A percentile compares a stretch with the other conserved stretches of the same genome.
Evolutionary conservation across 2,797 vertebrate genomes (phyloP).

Genomic region (Danio choprae): DNA sequence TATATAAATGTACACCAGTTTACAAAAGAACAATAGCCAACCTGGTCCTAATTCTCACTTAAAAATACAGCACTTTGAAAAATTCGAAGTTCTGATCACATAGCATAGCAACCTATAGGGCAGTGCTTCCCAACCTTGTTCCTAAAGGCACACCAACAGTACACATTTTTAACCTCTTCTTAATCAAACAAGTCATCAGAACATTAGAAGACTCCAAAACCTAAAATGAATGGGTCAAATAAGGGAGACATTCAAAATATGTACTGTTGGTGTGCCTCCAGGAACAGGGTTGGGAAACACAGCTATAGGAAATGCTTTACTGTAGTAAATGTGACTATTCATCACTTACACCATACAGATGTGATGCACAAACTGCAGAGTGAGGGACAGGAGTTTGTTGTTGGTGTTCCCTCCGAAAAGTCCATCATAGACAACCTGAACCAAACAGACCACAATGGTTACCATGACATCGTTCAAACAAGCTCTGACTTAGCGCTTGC

Average conservation of each 20-base stretch:
- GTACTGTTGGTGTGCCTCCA: too few species aligned
- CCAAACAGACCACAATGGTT: conserved; percentile 66
- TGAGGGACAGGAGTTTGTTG: conserved; percentile 93
- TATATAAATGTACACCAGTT: too few species aligned
- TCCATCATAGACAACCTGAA: conserved; percentile 95
- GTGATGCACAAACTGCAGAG: conserved; percentile 97
- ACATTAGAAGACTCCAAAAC: too few species aligned
- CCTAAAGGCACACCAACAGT: too few species aligned
- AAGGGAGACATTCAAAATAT: too few species aligned
- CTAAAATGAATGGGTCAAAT: too few species aligned
- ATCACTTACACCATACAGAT: conserved; percentile 91
- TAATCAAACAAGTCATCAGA: too few species aligned
- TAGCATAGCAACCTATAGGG: not conserved
- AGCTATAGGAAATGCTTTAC: not conserved
- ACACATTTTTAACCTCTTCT: too few species aligned
- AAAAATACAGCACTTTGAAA: not conserved
- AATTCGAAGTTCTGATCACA: not conserved
- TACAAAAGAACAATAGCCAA: too few species aligned
- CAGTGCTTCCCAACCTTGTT: too few species aligned
- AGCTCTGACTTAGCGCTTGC: not conserved
- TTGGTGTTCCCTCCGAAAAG: conserved; percentile 96
- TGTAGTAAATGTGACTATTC: not conserved
- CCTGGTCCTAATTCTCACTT: not conserved
- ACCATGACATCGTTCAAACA: not conserved
- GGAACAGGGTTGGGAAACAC: too few species aligned